Conservation (phyloP, 2,888 invertebrate species). For the Pterostichus niger region DNA sequence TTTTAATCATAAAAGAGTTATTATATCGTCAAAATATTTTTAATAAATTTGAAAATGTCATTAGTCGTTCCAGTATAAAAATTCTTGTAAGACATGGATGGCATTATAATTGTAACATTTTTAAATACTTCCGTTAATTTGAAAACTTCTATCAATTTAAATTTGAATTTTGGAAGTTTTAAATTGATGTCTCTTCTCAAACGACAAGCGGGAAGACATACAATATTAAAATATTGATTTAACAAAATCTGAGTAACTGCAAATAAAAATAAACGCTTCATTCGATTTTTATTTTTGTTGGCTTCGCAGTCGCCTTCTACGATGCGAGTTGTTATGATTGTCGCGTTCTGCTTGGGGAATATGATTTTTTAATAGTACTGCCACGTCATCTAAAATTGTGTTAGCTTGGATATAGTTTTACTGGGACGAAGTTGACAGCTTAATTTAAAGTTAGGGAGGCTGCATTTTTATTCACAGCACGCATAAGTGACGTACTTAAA, state of each 20-base stretch:
- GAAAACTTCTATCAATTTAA: conserved; percentile 25
- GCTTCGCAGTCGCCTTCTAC: neutral
- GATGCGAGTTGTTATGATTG: conserved; percentile 66
- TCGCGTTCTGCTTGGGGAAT: conserved; percentile 69
- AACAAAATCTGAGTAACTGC: conserved; percentile 28
- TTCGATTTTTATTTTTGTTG: conserved; percentile 22
- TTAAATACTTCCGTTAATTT: conserved; percentile 25
- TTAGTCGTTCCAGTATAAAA: neutral
- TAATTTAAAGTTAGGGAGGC: conserved; percentile 16
- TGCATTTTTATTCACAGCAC: conserved; percentile 30
- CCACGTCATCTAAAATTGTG: conserved; percentile 70
- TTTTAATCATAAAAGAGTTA: no score
- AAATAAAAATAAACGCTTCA: conserved; percentile 30
- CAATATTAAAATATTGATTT: conserved; percentile 27
- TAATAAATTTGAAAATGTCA: neutral
- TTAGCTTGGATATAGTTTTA: conserved; percentile 68
- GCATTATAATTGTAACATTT: neutral
- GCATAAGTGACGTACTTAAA: neutral
- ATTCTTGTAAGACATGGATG: no score
- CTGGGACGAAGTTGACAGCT: conserved; percentile 53
- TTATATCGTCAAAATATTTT: neutral
- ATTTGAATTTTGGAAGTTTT: neutral
- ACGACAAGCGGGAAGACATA: neutral
- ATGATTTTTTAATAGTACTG: conserved; percentile 72
- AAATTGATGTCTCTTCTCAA: no score